Evolutionary conservation across 2,888 invertebrate species (phyloP).

Genomic region (Lycocerus yunnanus): DNA sequence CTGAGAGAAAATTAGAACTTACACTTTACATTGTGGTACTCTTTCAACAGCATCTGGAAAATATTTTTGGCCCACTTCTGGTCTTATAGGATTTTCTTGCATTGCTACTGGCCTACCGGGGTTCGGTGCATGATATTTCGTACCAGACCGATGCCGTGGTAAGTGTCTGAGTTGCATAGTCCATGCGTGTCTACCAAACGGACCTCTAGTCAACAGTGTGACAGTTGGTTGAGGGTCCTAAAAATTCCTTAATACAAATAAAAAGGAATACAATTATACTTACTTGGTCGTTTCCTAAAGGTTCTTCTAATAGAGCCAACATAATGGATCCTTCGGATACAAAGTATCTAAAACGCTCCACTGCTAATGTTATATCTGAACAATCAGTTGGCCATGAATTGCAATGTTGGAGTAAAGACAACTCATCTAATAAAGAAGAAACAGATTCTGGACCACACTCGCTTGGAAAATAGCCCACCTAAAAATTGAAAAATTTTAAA

Average conservation of each 20-base stretch:
- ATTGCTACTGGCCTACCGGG: constrained; percentile 76
- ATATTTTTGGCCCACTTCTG: constrained; percentile 72
- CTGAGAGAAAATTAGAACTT: constrained; percentile 48
- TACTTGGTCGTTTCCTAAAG: constrained; percentile 71
- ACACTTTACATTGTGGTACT: constrained; percentile 82
- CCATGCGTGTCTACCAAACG: constrained; percentile 96
- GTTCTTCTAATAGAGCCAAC: constrained; percentile 88
- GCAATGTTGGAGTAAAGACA: constrained; percentile 77
- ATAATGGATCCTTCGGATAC: constrained; percentile 89
- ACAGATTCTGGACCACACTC: constrained; percentile 83
- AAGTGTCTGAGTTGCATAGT: constrained; percentile 86
- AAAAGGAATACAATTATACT: neutral
- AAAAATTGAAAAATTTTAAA: constrained; percentile 22
- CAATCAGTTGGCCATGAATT: constrained; percentile 63
- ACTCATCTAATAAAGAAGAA: constrained; percentile 88
- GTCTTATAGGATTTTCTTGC: constrained; percentile 69
- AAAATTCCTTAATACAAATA: neutral
- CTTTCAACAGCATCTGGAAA: constrained; percentile 82
- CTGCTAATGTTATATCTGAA: constrained; percentile 62
- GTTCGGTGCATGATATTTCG: constrained; percentile 66
- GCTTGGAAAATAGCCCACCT: constrained; percentile 83
- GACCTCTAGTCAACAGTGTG: constrained; percentile 84
- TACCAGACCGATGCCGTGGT: constrained; percentile 79
- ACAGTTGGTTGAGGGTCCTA: constrained; percentile 94
- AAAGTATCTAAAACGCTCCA: constrained; percentile 82